Evolutionary conservation across 2,888 invertebrate species (phyloP), one percentile per base, ranked within the genome.

Genomic region (Nemapogon koenigi): DNA sequence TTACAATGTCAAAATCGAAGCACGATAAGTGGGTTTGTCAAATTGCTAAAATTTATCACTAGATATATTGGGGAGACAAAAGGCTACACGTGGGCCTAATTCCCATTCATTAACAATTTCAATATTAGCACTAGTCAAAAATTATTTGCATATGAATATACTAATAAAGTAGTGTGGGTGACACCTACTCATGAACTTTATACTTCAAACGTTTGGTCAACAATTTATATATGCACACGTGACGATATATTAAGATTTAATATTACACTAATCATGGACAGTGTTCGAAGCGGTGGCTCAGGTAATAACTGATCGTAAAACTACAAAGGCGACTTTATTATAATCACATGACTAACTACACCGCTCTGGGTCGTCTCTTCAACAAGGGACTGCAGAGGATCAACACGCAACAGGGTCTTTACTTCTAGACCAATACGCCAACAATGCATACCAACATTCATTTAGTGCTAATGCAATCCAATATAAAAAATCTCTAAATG

Each of bases 81-180:
- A n/a, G n/a, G n/a, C n/a, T n/a, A n/a, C n/a, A n/a, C n/a, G n/a
- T n/a, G n/a, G n/a, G n/a, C n/a, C n/a, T n/a, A n/a, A n/a, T n/a
- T n/a, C n/a, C n/a, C n/a, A n/a, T n/a, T n/a, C 22, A 7, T 28
- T 31, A 31, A 31, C 16, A 31, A 31, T 17, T 16, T 16, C 10
- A 57, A 55, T 52, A 52, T 55, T 53, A 50, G 50, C 46, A 46
- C 51, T 52, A 54, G 52, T 54, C 53, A 60, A 51, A 57, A 49
- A 55, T 51, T 43, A 58, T 60, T 64, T 59, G 63, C 68, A 66
- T 60, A 58, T 57, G 52, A 63, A n/a, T n/a, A n/a, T n/a, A n/a
- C n/a, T n/a, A n/a, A n/a, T n/a, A n/a, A n/a, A 71, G 62, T 53
- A 56, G 67, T 71, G 68, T 68, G 54, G n/a, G 55, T 58, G 59